Evolutionary conservation across 2,113 vertebrate species (phyloP).

Genomic region (Eulacestoma nigropectus): DNA sequence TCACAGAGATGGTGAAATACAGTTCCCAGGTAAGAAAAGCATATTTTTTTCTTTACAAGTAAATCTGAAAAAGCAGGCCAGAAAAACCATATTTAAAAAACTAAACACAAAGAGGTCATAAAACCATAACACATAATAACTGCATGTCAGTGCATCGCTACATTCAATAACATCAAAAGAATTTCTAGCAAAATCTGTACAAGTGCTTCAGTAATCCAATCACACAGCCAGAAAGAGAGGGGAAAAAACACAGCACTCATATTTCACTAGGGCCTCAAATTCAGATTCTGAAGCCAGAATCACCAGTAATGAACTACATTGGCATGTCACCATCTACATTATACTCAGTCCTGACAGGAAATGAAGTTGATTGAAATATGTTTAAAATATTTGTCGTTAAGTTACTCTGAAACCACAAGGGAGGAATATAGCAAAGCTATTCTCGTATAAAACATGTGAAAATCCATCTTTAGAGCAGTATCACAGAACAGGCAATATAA

Average conservation of each 20-base stretch:
- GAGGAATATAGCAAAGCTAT: background rate
- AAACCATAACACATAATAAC: background rate
- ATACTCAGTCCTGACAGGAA: background rate
- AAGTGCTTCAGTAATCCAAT: background rate
- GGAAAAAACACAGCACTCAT: background rate
- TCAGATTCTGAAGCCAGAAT: background rate
- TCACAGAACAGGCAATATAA: background rate
- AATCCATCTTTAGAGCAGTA: background rate
- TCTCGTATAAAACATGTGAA: background rate
- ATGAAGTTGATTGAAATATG: background rate
- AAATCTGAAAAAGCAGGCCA: background rate
- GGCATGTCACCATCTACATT: background rate
- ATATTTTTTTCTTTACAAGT: background rate
- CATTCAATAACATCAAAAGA: background rate
- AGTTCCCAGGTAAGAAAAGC: background rate
- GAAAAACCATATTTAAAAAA: background rate
- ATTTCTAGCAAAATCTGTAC: background rate
- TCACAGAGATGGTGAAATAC: background rate
- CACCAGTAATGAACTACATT: background rate
- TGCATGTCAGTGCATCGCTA: background rate
- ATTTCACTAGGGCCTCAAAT: background rate
- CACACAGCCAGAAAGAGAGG: background rate
- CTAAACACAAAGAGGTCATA: background rate
- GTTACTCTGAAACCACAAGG: background rate
- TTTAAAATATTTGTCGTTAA: background rate